phyloP scores from a whole-genome alignment of 2,888 invertebrate species.

The Meliscaeva auricollis region DNA sequence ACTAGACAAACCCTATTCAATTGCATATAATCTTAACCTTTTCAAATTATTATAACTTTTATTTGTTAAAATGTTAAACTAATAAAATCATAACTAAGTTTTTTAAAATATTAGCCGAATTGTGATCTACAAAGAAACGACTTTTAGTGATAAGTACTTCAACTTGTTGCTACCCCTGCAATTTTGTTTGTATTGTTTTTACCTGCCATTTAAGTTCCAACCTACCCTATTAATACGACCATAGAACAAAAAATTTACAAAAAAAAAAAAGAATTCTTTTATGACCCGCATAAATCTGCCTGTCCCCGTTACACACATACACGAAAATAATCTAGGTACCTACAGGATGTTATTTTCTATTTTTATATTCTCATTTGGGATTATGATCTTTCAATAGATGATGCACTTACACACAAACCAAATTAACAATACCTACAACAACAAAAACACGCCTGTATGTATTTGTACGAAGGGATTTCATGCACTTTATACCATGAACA shows the following conservation, averaged over 20 bases:
- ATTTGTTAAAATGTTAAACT: too few relatives aligned
- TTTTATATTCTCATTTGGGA: conserved; percentile 57
- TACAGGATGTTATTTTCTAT: conserved; percentile 69
- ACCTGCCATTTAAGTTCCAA: conserved; percentile 21
- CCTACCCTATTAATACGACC: conserved; percentile 57
- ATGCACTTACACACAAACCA: conserved; percentile 37
- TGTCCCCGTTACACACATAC: conserved; percentile 65
- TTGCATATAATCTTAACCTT: too few relatives aligned
- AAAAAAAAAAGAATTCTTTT: conserved; percentile 35
- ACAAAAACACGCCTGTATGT: conserved; percentile 32
- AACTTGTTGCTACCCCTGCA: conserved; percentile 21
- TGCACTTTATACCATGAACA: conserved; percentile 48
- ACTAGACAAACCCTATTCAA: too few relatives aligned
- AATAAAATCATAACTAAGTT: too few relatives aligned
- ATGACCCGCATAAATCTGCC: conserved; percentile 74
- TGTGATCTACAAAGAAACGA: not conserved
- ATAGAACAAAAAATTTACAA: not conserved
- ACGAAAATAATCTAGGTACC: not conserved
- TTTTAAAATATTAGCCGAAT: not conserved
- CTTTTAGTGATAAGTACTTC: not conserved
- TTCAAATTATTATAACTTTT: too few relatives aligned
- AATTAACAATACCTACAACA: not conserved
- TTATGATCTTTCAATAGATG: conserved; percentile 53
- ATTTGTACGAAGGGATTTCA: conserved; percentile 25
- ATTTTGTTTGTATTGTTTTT: conserved; percentile 3